phyloP scores from a whole-genome alignment of 2,888 invertebrate species.

The Leptinotarsa peninsularis region DNA sequence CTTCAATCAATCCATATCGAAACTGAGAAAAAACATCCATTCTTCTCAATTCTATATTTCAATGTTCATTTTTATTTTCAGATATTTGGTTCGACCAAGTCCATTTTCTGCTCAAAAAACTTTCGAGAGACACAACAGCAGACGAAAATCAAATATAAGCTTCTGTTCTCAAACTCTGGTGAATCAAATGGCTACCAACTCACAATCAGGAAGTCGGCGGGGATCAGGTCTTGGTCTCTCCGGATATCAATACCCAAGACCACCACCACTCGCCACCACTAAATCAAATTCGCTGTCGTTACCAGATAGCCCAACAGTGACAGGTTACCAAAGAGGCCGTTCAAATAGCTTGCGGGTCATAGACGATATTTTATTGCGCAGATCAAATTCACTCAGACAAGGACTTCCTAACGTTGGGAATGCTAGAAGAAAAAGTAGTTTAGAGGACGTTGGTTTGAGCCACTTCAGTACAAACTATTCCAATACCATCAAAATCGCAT shows the following conservation, averaged over 20 bases:
- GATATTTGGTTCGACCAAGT: slow-evolving; percentile 92
- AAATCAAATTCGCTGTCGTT: slow-evolving; percentile 91
- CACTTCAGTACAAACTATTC: slow-evolving; percentile 81
- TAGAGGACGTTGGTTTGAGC: slow-evolving; percentile 87
- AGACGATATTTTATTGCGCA: slow-evolving; percentile 84
- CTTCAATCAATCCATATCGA: rapidly evolving
- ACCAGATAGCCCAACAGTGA: slow-evolving; percentile 88
- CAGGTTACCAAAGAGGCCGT: slow-evolving; percentile 79
- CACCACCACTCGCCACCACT: slow-evolving; percentile 83
- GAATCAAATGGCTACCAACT: slow-evolving; percentile 71
- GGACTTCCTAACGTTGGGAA: slow-evolving; percentile 77
- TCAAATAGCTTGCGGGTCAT: slow-evolving; percentile 89
- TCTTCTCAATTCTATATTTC: too few relatives aligned
- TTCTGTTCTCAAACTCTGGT: slow-evolving; percentile 86
- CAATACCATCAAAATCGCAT: slow-evolving; percentile 85
- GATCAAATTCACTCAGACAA: slow-evolving; percentile 87
- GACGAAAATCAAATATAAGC: slow-evolving; percentile 91
- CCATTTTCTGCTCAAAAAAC: slow-evolving; percentile 96
- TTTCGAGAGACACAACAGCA: slow-evolving; percentile 91
- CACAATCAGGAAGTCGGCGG: slow-evolving; percentile 66
- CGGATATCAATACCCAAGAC: slow-evolving; percentile 75
- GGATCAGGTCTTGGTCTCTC: slow-evolving; percentile 61
- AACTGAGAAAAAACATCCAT: too few relatives aligned
- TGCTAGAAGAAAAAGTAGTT: slow-evolving; percentile 81
- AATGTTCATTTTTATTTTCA: slow-evolving; percentile 62